Base-by-base conservation (phyloP, 1,140 invertebrate species). In the Laupala kohalensis region DNA sequence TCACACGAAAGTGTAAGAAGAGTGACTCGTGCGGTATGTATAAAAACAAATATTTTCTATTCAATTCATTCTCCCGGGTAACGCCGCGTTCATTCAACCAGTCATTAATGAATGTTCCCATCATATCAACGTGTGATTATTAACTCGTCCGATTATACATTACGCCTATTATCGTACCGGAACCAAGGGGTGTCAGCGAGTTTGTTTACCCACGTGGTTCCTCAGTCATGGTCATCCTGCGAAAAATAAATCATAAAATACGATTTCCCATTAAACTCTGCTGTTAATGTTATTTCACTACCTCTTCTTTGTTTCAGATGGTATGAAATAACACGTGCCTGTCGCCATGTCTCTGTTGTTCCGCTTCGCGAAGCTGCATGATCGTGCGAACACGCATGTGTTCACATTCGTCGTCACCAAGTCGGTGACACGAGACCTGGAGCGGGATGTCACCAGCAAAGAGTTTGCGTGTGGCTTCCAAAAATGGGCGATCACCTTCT, bases 401-500 rank as follows among this genome's bases (percentile, higher is more conserved):
- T 93, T 93, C 83, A 92, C 90, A 25, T 92, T 93, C 79, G 89
- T 93, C 74, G 90, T 93, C 71, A 93, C 91, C 26, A 86, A 88
- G 74, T 90, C 87, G 67, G 90, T 92, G 75, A 91, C 90, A 6
- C 81, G 90, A 29, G 90, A 93, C 80, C 85, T 90, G 12, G 90
- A 92, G 79, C 86, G 90, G 67, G 90, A 92, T 80, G 89, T 92
- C 74, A 92, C 90, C 37, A 91, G 89, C 73, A 92, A 92, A 80
- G 92, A 94, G 78, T 91, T 94, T 79, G 86, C 88, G 27, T 94
- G 91, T 80, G 91, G 92, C 9, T 91, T 92, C 78, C 92, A 94
- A 77, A 85, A 87, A 81, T 95, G 92, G 92, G 91, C 90, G n/a
- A 89, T 94, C 69, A 90, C 90, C 3, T 93, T 94, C 79, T 89